Conservation (phyloP, 2,888 invertebrate species). For the Loripinus fragilis region DNA sequence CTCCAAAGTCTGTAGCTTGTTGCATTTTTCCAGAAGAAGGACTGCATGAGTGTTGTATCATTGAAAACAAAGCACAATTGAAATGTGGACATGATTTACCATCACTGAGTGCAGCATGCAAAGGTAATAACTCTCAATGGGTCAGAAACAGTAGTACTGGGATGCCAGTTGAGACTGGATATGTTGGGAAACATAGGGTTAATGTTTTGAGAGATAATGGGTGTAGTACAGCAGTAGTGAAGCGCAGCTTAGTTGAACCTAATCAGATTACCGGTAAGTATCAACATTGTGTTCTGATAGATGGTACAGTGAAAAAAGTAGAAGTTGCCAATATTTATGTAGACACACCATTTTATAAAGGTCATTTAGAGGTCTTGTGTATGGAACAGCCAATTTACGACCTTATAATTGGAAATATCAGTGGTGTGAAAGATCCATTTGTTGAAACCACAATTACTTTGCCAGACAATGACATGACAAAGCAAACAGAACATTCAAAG, state of each 20-base stretch:
- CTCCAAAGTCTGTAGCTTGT: background rate
- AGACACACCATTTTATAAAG: background rate
- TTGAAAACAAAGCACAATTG: background rate
- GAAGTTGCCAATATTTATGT: background rate
- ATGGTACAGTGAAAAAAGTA: background rate
- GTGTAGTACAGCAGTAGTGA: background rate
- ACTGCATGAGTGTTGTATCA: background rate
- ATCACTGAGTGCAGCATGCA: background rate
- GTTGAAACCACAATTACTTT: background rate
- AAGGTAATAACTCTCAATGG: background rate
- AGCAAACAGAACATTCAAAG: background rate
- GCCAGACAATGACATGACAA: background rate
- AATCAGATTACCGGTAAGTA: background rate
- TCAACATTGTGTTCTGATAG: background rate
- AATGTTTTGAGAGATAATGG: constrained; percentile 22
- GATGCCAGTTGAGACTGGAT: constrained; percentile 13
- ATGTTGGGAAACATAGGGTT: background rate
- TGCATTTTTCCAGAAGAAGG: background rate
- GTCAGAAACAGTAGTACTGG: background rate
- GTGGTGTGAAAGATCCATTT: background rate
- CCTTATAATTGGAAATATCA: background rate
- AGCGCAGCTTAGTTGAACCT: background rate
- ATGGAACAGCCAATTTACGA: background rate
- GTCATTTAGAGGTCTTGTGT: background rate
- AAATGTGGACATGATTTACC: background rate